phyloP scores from a whole-genome alignment of 2,113 vertebrate genomes.

The Ochotona curzoniae region DNA sequence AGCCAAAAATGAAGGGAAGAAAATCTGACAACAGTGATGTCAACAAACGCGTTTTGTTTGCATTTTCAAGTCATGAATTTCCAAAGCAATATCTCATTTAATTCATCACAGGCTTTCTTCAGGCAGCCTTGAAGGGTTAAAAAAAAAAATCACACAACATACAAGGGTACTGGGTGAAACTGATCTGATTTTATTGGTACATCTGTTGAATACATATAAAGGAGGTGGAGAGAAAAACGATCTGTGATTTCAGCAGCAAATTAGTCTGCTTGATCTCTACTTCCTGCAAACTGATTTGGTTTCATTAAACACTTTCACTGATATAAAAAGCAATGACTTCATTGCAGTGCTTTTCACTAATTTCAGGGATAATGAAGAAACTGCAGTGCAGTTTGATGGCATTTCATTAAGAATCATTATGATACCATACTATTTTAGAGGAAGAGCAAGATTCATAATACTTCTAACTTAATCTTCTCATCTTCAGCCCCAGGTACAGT shows the following conservation, averaged over 20 bases:
- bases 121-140: not conserved
- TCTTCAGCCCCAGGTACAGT: not conserved
- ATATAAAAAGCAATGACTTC: constrained; percentile 30
- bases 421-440: constrained; percentile 17
- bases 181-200: not conserved
- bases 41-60: not conserved
- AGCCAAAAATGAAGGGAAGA: not conserved
- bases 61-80: not conserved
- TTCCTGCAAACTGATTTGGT: not conserved
- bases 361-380: constrained; percentile 47
- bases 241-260: not conserved
- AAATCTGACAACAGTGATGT: not conserved
- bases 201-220: not conserved
- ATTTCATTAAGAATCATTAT: constrained; percentile 47
- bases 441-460: not conserved
- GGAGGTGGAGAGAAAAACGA: not conserved
- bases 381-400: not conserved
- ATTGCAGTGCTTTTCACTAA: constrained; percentile 52
- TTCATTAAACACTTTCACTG: constrained; percentile 57
- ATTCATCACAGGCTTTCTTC: not conserved
- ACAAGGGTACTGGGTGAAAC: not conserved
- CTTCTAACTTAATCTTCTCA: constrained; percentile 30
- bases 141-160: not conserved
- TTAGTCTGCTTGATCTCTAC: not conserved
- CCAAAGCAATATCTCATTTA: not conserved